Evolutionary conservation across 2,888 invertebrate species (phyloP), one percentile per base, ranked within the genome.

Genomic region (Elegia similella): DNA sequence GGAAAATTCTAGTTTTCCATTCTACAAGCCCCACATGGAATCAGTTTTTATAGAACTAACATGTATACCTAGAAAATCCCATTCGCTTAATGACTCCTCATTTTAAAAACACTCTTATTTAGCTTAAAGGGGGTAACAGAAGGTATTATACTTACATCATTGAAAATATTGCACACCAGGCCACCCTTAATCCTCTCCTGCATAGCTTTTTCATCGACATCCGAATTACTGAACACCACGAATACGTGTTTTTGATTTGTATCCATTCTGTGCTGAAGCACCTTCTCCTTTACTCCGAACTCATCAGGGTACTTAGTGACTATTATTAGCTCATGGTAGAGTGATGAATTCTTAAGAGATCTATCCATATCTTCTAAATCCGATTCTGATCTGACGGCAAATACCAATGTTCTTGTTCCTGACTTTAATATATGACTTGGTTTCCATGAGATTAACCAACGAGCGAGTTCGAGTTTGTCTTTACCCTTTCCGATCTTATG

Each of bases 391-490:
- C 30, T 34, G 15, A 34, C 50, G 1, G 1, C 1, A 34, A 16
- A 12, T 10, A 50, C 6, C 8, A 17, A 38, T 12, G 34, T 12
- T 38, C n/a, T 34, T 17, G 17, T 16, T 32, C 6, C 12, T 16
- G 8, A 44, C 43, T 16, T 6, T 44, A 44, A 15, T 15, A n/a
- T n/a, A 43, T 43, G n/a, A 42, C 10, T 42, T 42, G 6, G 42
- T 13, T 5, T n/a, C n/a, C 10, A 13, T 8, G 7, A 7, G 32
- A 32, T 7, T 32, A 6, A 6, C 7, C 32, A 50, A n/a, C 30
- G 50, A n/a, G 34, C 10, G 13, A 50, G 15, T 50, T 50, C 50
- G 6, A 50, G 50, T 12, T 17, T 50, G 12, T 50, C 34, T 17
- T 34, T 50, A 1, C 50, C 50, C 12, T 50, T 50, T 1, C 50